phyloP scores from a whole-genome alignment of 2,113 vertebrate species.

The Ancistrus triradiatus region DNA sequence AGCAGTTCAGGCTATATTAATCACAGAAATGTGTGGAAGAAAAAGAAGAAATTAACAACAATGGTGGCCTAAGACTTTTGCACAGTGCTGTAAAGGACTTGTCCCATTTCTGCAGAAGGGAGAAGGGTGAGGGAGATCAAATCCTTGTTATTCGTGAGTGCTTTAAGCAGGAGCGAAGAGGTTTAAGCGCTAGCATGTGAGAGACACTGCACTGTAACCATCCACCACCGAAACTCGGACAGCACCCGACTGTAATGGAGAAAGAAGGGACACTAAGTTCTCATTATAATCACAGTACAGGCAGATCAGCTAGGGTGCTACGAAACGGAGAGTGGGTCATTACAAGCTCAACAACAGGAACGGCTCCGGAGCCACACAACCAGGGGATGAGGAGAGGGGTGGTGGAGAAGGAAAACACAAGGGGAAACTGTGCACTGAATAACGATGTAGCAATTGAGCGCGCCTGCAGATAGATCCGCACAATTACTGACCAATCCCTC shows the following conservation, averaged over 20 bases:
- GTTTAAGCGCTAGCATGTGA: no score
- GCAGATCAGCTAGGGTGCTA: conserved; percentile 21
- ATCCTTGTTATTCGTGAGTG: no score
- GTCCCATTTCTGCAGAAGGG: no score
- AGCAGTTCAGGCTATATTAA: no score
- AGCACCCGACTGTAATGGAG: conserved; percentile 29
- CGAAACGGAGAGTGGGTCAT: conserved; percentile 45
- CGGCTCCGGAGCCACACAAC: conserved; percentile 20
- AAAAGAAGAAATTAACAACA: no score
- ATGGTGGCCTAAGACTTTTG: no score
- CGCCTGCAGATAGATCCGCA: conserved; percentile 34
- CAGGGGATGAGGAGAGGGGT: conserved; percentile 17
- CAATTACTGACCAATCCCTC: conserved; percentile 33
- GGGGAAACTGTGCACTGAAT: conserved; percentile 43
- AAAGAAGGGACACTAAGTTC: conserved; percentile 28
- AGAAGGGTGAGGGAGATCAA: no score
- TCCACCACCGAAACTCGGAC: neutral
- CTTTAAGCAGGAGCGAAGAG: no score
- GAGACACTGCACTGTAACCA: no score
- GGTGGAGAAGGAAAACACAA: conserved; percentile 40
- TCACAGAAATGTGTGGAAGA: no score
- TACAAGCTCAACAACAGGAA: conserved; percentile 39
- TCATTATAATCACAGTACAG: conserved; percentile 4
- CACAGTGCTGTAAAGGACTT: no score
- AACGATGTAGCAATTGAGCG: conserved; percentile 44